Evolutionary conservation across 2,797 vertebrate species (phyloP).

Genomic region (Novumbra hubbsi): DNA sequence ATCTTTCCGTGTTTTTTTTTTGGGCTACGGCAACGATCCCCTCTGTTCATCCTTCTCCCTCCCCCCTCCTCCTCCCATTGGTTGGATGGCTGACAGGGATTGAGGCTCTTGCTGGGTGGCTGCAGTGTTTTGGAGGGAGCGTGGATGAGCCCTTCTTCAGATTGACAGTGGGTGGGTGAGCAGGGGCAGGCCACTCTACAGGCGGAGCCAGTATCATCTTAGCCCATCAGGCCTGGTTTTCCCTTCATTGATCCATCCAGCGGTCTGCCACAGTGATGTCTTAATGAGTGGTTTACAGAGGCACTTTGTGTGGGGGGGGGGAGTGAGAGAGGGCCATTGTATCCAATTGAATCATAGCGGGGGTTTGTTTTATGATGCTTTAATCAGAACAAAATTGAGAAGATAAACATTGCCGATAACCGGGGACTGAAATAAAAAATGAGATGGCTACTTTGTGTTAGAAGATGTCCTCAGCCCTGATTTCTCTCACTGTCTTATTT

Average conservation of each 20-base stretch:
- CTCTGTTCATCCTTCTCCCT: background rate
- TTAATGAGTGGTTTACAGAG: background rate
- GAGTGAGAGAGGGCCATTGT: background rate
- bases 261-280: background rate
- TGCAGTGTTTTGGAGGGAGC: background rate
- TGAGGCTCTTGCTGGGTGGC: background rate
- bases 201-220: background rate
- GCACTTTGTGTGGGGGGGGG: background rate
- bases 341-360: background rate
- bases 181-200: background rate
- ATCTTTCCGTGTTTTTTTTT: too few relatives aligned
- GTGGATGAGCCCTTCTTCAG: constrained; percentile 3
- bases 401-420: background rate
- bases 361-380: background rate
- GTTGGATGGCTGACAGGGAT: background rate
- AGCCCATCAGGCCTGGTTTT: background rate
- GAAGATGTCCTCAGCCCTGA: background rate
- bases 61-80: background rate
- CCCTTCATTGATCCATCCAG: background rate
- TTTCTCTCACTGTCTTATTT: background rate
- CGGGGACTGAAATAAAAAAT: background rate
- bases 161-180: background rate
- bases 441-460: background rate
- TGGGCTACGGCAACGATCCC: too few relatives aligned
- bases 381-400: background rate